These are phyloP conservation scores for Hippocampus barbouri DNA, from an alignment of 2,113 vertebrate species.

Conservation along the genomic window DNA sequence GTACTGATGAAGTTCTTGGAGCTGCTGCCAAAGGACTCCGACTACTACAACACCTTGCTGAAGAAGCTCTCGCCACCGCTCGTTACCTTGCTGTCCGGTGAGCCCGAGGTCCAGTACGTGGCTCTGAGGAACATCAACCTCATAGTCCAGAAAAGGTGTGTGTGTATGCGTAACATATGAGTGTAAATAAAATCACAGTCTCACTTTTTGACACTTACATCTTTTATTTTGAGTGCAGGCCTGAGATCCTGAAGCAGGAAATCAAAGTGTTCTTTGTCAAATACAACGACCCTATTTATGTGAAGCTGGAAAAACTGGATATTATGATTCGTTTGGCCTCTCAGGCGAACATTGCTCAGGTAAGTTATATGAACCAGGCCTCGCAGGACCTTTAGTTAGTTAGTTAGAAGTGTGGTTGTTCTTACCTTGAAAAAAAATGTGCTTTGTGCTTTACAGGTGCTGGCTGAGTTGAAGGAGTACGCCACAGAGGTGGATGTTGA, in stretches of 20 bases:
- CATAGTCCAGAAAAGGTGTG: slow-evolving; percentile 95
- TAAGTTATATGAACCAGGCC: slow-evolving; percentile 39
- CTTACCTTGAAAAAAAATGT: not conserved
- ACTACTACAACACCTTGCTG: slow-evolving; percentile 95
- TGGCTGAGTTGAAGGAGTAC: slow-evolving; percentile 97
- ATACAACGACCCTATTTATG: slow-evolving; percentile 98
- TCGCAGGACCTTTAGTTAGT: not conserved
- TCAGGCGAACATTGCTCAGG: slow-evolving; percentile 98
- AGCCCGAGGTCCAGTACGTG: slow-evolving; percentile 97
- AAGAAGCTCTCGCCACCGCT: slow-evolving; percentile 95
- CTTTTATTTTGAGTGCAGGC: slow-evolving; percentile 65
- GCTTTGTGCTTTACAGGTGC: slow-evolving; percentile 72
- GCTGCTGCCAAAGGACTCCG: slow-evolving; percentile 92
- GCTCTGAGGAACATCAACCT: slow-evolving; percentile 98
- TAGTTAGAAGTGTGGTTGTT: not conserved
- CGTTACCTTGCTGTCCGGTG: slow-evolving; percentile 93
- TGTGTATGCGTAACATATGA: not conserved
- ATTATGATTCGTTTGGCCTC: slow-evolving; percentile 99
- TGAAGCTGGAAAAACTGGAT: slow-evolving; percentile 97
- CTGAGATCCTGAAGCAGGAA: slow-evolving; percentile 98
- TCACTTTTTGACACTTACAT: not conserved
- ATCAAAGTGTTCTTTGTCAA: slow-evolving; percentile 99
- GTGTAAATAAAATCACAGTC: not conserved
- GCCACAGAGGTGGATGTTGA: slow-evolving; percentile 98
- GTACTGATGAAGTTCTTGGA: slow-evolving; percentile 99